Conservation (phyloP, 23 tunicate species). For the Ascidia mentula region DNA sequence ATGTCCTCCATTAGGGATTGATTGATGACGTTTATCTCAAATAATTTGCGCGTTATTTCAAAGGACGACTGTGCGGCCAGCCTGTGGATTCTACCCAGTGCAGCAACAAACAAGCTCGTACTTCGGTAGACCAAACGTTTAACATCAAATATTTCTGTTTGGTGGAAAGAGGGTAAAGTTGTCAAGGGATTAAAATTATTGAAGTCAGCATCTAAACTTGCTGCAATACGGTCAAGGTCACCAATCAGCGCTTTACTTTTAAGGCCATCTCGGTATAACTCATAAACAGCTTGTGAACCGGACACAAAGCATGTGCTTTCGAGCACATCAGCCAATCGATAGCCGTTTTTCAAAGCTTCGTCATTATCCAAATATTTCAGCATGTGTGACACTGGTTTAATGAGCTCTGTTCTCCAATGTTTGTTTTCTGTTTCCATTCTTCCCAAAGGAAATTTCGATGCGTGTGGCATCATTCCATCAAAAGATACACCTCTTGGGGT, state of each 20-base stretch:
- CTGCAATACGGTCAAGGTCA: not conserved
- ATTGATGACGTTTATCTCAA: not conserved
- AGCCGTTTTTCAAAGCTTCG: too few species aligned
- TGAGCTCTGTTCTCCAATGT: too few species aligned
- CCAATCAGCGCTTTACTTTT: not conserved
- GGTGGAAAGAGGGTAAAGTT: not conserved
- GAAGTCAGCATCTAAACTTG: not conserved
- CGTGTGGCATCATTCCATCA: too few species aligned
- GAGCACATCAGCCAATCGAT: too few species aligned
- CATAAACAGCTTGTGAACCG: conserved; percentile 2
- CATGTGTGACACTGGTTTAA: too few species aligned
- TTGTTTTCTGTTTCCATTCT: too few species aligned
- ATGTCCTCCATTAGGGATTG: not conserved
- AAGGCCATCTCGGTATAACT: not conserved
- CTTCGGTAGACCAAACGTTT: conserved; percentile 12
- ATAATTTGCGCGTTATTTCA: conserved; percentile 11
- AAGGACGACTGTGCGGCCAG: conserved; percentile 6
- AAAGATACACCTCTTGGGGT: too few species aligned
- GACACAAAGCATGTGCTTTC: too few species aligned
- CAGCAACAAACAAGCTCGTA: conserved; percentile 1
- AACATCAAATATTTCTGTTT: not conserved
- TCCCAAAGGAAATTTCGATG: too few species aligned
- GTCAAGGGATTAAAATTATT: not conserved
- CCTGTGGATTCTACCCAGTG: conserved; percentile 8
- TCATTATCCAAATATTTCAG: too few species aligned